Evolutionary conservation across 2,113 vertebrate genomes (phyloP), one percentile per base, ranked within the genome.

Genomic region (Neotoma lepida): DNA sequence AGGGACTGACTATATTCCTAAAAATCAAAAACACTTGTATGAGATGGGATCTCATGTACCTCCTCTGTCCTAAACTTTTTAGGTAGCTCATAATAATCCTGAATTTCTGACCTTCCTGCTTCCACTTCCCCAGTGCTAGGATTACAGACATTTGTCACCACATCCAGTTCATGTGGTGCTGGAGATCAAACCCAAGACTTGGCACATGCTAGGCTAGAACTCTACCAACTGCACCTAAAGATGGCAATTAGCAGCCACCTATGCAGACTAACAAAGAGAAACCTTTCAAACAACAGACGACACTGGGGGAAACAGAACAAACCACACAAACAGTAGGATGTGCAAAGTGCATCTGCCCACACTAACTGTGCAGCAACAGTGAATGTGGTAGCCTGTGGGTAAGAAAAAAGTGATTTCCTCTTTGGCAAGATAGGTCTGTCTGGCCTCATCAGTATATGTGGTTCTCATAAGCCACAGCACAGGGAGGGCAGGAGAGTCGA

Each of bases 221-320:
- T 85, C 39, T 10, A 33, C 39, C 58, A 44, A 20, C 58, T 33
- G 14, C 58, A 26, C 49, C 35, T 49, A n/a, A 80, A 88, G 78
- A 18, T 28, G 8, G 14, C n/a, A 74, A 39, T 33, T 9, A n/a
- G n/a, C 61, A 74, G 46, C 33, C 70, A 73, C 15, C 24, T 6
- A 49, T 35, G 54, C 56, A 12, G 17, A 44, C 10, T 15, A n/a
- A 85, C 71, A 82, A 22, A 70, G 35, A 44, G n/a, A 41, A 41
- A 61, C 12, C 54, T 41, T 33, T 44, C 77, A 39, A 73, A 44
- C 1, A 64, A 4, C 33, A 26, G 74, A 56, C 20, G 22, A 20
- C 0, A 17, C 20, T 0, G 0, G 7, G 30, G 44, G 9, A 58
- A 14, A 1, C 9, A 51, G 56, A 61, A 28, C 3, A 33, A 15